Evolutionary conservation across 37 sponge, comb jelly and placozoan species (phyloP), one percentile per base, ranked within the genome.

Genomic region (Haliclona indistincta): DNA sequence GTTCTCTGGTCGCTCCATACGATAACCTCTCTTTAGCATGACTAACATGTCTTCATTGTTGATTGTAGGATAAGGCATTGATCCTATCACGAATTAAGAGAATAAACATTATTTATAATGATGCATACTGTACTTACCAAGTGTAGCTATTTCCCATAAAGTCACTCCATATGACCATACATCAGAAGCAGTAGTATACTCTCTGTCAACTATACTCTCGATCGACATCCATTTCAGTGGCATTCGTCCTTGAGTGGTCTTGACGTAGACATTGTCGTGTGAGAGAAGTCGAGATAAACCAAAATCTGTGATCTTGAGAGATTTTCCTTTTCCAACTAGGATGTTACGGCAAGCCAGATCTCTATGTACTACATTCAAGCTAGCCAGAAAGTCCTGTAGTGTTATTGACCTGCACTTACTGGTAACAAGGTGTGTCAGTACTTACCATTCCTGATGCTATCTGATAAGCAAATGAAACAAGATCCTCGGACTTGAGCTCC

Each of bases 1-100:
- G 76, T 90, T 90, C 39, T 90, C 91, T 61, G 91, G 91, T 52
- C 80, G 79, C 23, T 90, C 91, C 91, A 90, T 84, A 15, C 91
- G 54, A 75, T 90, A 90, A 25, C 91, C 91, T 36, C 38, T 45
- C 35, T 64, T 70, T 43, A 90, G 81, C 45, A 54, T 43, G 17
- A 53, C 28, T 17, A 90, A 66, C 29, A 90, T 72, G 34, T 79
- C 86, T 30, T 84, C 80, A 66, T 90, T 90, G 0, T 55, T 39
- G 20, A 90, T 43, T 15, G 66, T 54, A 0, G 91, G 91, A 80
- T 90, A 90, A 37, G 91, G 91, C 37, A 84, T n/a, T n/a, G n/a
- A n/a, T n/a, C n/a, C n/a, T n/a, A n/a, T n/a, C n/a, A n/a, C n/a
- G n/a, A n/a, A n/a, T n/a, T n/a, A n/a, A n/a, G n/a, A n/a, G n/a